Evolutionary conservation across 2,113 vertebrate genomes (phyloP).

Genomic region (Mellivora capensis): DNA sequence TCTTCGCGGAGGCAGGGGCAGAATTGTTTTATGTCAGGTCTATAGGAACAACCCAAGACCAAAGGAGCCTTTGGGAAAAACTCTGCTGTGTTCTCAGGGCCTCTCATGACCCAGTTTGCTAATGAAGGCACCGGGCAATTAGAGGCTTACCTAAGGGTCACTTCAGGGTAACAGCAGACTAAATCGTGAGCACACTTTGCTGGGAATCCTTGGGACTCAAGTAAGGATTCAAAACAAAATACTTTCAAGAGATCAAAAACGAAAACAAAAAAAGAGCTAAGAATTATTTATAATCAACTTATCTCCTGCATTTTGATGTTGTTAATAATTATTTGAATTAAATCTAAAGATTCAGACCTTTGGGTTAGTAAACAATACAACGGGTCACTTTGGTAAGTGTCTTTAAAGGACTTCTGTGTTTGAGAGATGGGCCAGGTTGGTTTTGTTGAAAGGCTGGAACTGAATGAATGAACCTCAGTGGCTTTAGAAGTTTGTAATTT

Average conservation of each 20-base stretch:
- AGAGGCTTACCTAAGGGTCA: background rate
- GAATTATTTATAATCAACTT: background rate
- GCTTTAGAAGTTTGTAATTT: background rate
- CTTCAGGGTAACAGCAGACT: background rate
- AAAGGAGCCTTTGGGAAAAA: background rate
- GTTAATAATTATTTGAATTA: background rate
- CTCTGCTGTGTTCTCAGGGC: background rate
- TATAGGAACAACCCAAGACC: background rate
- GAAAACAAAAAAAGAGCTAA: background rate
- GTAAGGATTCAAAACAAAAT: constrained; percentile 24
- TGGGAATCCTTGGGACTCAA: background rate
- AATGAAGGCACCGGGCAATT: background rate
- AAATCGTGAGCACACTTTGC: background rate
- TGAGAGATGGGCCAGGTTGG: background rate
- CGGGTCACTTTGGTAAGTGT: background rate
- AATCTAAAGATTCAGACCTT: background rate
- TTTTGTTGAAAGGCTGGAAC: background rate
- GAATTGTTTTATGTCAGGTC: background rate
- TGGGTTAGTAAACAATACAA: background rate
- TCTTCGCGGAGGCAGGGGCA: background rate
- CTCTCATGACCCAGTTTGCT: background rate
- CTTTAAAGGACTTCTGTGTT: background rate
- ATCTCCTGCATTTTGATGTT: background rate
- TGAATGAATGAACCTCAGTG: background rate
- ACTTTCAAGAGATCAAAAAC: background rate